These are phyloP conservation scores for Dendrolimus houi DNA, from an alignment of 2,888 invertebrate species.

Conservation along the genomic window DNA sequence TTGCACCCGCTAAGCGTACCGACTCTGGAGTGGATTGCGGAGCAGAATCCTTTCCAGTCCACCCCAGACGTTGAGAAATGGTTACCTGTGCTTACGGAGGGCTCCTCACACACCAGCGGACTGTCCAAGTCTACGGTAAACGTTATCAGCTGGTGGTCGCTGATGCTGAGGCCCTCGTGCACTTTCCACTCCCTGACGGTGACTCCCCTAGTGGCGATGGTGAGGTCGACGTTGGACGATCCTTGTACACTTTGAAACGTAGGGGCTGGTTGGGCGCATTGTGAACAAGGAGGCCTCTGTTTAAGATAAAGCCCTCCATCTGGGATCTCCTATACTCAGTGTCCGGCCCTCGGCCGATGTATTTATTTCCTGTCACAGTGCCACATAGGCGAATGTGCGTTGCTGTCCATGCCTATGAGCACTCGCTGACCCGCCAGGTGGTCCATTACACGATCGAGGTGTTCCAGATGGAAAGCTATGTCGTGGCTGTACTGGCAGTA, in stretches of 20 bases:
- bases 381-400: slow-evolving; percentile 24
- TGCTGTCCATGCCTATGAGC: slow-evolving; percentile 15
- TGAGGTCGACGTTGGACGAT: slow-evolving; percentile 2
- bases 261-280: slow-evolving; percentile 2
- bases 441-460: slow-evolving; percentile 10
- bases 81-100: not conserved
- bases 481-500: slow-evolving; percentile 12
- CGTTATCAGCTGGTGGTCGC: slow-evolving; percentile 2
- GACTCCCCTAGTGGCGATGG: not conserved
- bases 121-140: slow-evolving; percentile 23
- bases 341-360: slow-evolving; percentile 9
- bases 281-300: not conserved
- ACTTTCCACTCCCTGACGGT: not conserved
- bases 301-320: not conserved
- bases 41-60: not conserved
- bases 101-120: not conserved
- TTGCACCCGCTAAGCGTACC: not conserved
- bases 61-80: not conserved
- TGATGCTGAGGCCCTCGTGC: not conserved
- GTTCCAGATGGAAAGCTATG: slow-evolving; percentile 3
- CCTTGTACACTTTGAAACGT: slow-evolving; percentile 5
- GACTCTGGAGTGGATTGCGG: not conserved
- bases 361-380: slow-evolving; percentile 8
- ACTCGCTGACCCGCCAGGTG: slow-evolving; percentile 1
- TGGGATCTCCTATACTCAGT: not conserved